phyloP scores from a whole-genome alignment of 1,140 invertebrate species.

The Pseudomyrmex dendroicus region DNA sequence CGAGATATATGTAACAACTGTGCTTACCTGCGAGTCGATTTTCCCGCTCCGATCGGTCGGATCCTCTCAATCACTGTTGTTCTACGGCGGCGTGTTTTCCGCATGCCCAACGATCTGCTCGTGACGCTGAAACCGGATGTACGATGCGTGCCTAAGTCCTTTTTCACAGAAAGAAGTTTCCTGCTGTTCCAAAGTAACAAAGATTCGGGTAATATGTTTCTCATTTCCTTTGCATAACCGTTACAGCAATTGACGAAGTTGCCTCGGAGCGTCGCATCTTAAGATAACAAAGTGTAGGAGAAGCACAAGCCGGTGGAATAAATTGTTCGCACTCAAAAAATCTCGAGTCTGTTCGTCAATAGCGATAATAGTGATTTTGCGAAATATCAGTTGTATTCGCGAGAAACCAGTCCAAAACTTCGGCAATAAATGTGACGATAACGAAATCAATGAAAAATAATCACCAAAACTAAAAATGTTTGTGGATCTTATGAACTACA shows the following conservation, averaged over 20 bases:
- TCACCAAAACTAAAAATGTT: background rate
- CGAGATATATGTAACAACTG: slow-evolving; percentile 31
- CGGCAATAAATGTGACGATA: background rate
- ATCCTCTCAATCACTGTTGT: slow-evolving; percentile 68
- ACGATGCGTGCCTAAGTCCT: slow-evolving; percentile 8
- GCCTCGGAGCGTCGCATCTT: slow-evolving; percentile 3
- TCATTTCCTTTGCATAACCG: background rate
- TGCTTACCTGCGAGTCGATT: slow-evolving; percentile 67
- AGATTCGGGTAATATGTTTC: slow-evolving; percentile 44
- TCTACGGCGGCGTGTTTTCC: slow-evolving; percentile 60
- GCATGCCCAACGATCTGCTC: slow-evolving; percentile 63
- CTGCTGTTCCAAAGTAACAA: background rate
- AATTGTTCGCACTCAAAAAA: background rate
- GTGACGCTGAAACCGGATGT: slow-evolving; percentile 48
- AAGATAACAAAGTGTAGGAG: slow-evolving; percentile 20
- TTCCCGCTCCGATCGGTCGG: slow-evolving; percentile 41
- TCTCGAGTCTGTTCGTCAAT: background rate
- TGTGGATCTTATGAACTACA: too few species aligned
- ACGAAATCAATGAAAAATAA: background rate
- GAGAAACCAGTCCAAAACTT: background rate
- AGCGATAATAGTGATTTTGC: background rate
- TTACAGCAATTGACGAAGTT: background rate
- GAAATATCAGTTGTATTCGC: background rate
- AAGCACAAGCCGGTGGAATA: slow-evolving; percentile 24
- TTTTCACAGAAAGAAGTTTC: slow-evolving; percentile 26